Evolutionary conservation across 2,888 invertebrate species (phyloP), one percentile per base, ranked within the genome.

Genomic region (Polymixis flavicincta): DNA sequence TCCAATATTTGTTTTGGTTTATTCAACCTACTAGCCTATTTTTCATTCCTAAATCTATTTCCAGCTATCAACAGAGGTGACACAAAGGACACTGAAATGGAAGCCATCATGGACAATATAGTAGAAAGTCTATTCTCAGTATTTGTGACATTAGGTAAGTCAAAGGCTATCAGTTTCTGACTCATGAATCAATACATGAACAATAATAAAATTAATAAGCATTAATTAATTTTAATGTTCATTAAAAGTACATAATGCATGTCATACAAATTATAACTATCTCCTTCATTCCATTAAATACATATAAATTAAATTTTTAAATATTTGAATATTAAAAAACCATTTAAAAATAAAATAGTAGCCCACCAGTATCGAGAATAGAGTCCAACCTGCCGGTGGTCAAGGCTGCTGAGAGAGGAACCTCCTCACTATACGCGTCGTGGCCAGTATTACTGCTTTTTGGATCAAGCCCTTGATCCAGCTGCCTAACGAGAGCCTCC

Each of bases 111-210:
- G 98, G 99, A 99, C 92, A 97, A 97, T 50, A 98, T 99, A 89
- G 99, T 99, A 0, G 99, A 99, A 90, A 98, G 99, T 89, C 96
- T 99, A 61, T 99, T 99, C 94, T 99, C 99, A 64, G 98, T 99
- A 37, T 99, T 99, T 97, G 99, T 99, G 7, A 99, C 99, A 60
- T 95, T 99, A 89, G 99, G 99, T 96, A 97, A 97, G 92, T 86
- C 42, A 32, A 13, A 71, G 13, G 32, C 22, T 66, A 83, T 79
- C 57, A 42, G 11, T 66, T 48, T 60, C 37, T 74, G 37, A 74
- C 25, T 67, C 54, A 69, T 61, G 2, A 25, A 55, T 45, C 32
- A 60, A 42, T 42, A 52, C 52, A 54, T 65, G 11, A 54, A 42
- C n/a, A 70, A 64, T 54, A 28, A 28, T 57, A 57, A 19, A 59